Evolutionary conservation across 2,113 vertebrate species (phyloP), one percentile per base, ranked within the genome.

Genomic region (Falcunculus frontatus): DNA sequence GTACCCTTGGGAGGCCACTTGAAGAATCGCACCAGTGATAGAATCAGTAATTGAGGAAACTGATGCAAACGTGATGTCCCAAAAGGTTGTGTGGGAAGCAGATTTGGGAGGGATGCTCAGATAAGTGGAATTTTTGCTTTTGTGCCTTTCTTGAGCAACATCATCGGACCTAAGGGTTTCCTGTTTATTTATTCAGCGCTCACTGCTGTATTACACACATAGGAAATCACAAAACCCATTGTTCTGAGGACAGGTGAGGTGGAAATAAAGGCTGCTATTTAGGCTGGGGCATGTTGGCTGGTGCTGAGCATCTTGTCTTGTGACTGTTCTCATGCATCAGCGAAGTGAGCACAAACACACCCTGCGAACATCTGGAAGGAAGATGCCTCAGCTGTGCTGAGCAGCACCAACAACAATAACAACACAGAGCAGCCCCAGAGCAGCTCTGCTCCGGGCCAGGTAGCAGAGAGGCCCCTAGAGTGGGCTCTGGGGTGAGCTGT

Each of bases 61-160:
- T 69, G 95, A 42, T 95, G 92, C 78, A 96, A 95, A 94, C 29
- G 67, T 95, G 95, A 68, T 95, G 81, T 96, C 95, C 95, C 89
- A 39, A 88, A 94, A 94, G 91, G 91, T 95, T 94, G 96, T 91
- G 89, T 88, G 91, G 87, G 93, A 95, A 96, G 95, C 60, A 89
- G n/a, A 67, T 60, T 84, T 95, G 95, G 94, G 95, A 96, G 92
- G 90, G 91, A 79, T 87, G 94, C 93, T 93, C 93, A 76, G 75
- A 50, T 53, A 73, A 83, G 82, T 94, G 90, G 77, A 80, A 87
- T 92, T 92, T 88, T 92, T 88, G 35, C 72, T 84, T 90, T 65
- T 84, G 73, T 59, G 63, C 80, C 80, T 90, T 88, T 88, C 90
- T 96, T 74, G 49, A 90, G 85, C 83, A 92, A 90, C 30, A 25